Percentiles rank a stretch among this genome's conserved stretches.
Evolutionary conservation across 2,797 vertebrate genomes (phyloP).

Genomic region (Propithecus deckenii): DNA sequence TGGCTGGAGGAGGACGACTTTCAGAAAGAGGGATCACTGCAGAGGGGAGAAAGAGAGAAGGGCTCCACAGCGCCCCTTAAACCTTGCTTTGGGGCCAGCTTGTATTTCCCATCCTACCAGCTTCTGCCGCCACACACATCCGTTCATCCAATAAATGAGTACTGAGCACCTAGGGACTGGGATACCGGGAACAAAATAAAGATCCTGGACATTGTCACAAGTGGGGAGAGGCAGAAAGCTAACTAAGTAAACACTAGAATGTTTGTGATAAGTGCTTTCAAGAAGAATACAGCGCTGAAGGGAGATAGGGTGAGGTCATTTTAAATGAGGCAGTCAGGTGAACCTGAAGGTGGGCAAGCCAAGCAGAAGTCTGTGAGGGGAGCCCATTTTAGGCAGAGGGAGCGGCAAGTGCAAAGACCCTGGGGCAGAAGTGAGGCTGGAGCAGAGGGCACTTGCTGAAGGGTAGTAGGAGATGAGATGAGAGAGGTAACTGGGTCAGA

Average conservation of each 20-base stretch:
- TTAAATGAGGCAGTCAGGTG: background rate
- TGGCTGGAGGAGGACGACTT: background rate
- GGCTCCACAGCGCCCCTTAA: background rate
- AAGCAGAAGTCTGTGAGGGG: background rate
- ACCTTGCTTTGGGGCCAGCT: background rate
- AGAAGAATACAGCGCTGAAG: background rate
- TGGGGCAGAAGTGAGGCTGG: background rate
- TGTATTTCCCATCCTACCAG: background rate
- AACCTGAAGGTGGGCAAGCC: background rate
- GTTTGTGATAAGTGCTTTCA: background rate
- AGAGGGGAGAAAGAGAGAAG: background rate
- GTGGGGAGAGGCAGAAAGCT: background rate
- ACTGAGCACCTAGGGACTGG: background rate
- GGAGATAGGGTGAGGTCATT: background rate
- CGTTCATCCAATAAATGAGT: background rate
- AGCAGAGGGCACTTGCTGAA: background rate
- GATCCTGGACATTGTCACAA: background rate
- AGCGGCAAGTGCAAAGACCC: background rate
- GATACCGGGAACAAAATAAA: background rate
- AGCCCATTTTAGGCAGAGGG: background rate
- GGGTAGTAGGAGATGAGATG: background rate
- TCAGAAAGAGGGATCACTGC: background rate
- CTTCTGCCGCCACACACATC: background rate
- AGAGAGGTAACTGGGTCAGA: background rate
- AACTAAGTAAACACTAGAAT: background rate